phyloP scores from a whole-genome alignment of 2,113 vertebrate genomes.

The Perognathus longimembris region DNA sequence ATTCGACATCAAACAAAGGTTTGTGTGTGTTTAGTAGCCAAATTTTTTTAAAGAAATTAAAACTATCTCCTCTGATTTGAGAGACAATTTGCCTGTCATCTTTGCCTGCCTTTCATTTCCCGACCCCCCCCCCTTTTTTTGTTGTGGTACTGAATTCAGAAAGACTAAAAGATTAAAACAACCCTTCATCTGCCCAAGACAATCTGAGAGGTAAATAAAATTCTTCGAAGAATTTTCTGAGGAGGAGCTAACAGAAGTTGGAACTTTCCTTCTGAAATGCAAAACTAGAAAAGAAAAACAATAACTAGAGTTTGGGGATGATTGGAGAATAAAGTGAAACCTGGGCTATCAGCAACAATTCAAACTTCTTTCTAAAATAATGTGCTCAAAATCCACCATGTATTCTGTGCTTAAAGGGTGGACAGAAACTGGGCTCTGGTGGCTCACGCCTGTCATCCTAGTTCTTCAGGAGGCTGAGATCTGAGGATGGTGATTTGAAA shows the following conservation, averaged over 20 bases:
- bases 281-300: background rate
- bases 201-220: slow-evolving; percentile 42
- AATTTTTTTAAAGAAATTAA: background rate
- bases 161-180: slow-evolving; percentile 40
- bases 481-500: no score
- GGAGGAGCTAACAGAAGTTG: slow-evolving; percentile 30
- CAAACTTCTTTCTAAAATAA: slow-evolving; percentile 29
- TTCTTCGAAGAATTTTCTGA: slow-evolving; percentile 27
- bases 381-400: slow-evolving; percentile 27
- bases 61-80: background rate
- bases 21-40: background rate
- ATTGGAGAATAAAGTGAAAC: background rate
- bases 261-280: slow-evolving; percentile 9
- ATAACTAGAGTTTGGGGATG: background rate
- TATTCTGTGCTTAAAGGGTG: slow-evolving; percentile 8
- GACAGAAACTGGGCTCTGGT: no score
- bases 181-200: slow-evolving; percentile 12
- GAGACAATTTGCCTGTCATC: background rate
- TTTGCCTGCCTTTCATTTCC: slow-evolving; percentile 29
- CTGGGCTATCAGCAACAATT: background rate
- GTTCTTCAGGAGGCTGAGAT: no score
- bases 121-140: background rate
- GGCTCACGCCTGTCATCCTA: no score
- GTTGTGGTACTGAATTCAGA: slow-evolving; percentile 43
- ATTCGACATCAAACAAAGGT: slow-evolving; percentile 22